Conservation (phyloP, 2,888 invertebrate species). For the Pseudococcus viburni region DNA sequence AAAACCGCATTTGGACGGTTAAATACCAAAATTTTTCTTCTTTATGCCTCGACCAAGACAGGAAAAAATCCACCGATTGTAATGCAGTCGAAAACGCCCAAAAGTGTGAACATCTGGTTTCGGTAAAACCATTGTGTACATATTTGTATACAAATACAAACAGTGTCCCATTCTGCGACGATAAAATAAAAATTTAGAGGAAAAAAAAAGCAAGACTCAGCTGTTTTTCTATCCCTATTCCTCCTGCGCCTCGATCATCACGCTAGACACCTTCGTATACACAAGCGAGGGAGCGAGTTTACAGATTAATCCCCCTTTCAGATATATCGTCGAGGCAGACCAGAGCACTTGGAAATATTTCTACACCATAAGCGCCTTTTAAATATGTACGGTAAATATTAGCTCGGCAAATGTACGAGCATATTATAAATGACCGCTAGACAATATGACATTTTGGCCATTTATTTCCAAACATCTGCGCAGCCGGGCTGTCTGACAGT, state of each 20-base stretch:
- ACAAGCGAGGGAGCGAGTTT: slow-evolving; percentile 6
- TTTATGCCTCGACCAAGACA: background rate
- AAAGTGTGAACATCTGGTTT: slow-evolving; percentile 57
- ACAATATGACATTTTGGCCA: slow-evolving; percentile 54
- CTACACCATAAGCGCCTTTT: slow-evolving; percentile 51
- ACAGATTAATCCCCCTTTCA: slow-evolving; percentile 29
- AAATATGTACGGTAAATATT: slow-evolving; percentile 56
- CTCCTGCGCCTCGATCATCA: background rate
- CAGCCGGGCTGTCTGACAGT: background rate
- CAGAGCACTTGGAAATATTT: slow-evolving; percentile 20
- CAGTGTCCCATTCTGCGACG: slow-evolving; percentile 1
- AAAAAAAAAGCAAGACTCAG: background rate
- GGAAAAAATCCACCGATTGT: background rate
- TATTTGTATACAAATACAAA: slow-evolving; percentile 58
- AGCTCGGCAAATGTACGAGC: slow-evolving; percentile 28
- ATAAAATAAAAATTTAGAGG: background rate
- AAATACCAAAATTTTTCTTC: background rate
- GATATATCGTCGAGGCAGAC: background rate
- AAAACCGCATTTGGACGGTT: slow-evolving; percentile 6
- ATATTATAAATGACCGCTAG: slow-evolving; percentile 51
- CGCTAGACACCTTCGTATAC: background rate
- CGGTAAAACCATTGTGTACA: slow-evolving; percentile 50
- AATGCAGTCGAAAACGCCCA: slow-evolving; percentile 16
- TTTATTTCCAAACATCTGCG: slow-evolving; percentile 28
- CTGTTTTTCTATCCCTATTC: slow-evolving; percentile 34